Evolutionary conservation across 2,797 vertebrate species (phyloP).

Genomic region (Dicrostonyx torquatus): DNA sequence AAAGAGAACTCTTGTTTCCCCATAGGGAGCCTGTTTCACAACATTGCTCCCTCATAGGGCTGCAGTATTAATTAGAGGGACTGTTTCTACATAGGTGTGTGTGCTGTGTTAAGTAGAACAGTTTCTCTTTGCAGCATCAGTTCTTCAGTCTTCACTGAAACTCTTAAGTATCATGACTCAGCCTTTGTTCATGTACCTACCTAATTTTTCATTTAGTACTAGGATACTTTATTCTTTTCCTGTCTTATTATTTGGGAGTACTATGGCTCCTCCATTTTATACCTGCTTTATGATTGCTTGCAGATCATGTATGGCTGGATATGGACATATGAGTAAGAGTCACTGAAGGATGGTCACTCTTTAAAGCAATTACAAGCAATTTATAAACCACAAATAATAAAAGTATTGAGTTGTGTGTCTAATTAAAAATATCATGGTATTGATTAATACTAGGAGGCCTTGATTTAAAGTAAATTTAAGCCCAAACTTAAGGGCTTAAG

Average conservation of each 20-base stretch:
- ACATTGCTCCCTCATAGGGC: not conserved
- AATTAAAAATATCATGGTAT: not conserved
- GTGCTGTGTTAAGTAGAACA: not conserved
- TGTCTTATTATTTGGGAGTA: not conserved
- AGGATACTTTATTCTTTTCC: not conserved
- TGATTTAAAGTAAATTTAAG: constrained; percentile 37
- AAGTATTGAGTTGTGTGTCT: not conserved
- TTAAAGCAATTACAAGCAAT: not conserved
- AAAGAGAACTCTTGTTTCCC: not conserved
- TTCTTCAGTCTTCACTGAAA: not conserved
- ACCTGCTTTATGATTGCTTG: not conserved
- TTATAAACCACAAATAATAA: not conserved
- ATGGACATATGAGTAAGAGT: not conserved
- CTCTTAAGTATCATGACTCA: not conserved
- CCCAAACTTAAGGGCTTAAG: not conserved
- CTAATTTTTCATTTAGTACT: constrained; percentile 7
- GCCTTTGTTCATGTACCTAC: not conserved
- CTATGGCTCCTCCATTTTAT: constrained; percentile 9
- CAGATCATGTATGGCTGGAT: not conserved
- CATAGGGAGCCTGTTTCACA: not conserved
- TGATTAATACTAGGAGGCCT: constrained; percentile 6
- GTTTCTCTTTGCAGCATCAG: not conserved
- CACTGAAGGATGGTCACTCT: not conserved
- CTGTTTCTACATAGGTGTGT: not conserved
- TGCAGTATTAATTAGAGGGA: not conserved